These are phyloP conservation scores for Patella depressa DNA, from an alignment of 2,888 invertebrate genomes.

Conservation along the genomic window DNA sequence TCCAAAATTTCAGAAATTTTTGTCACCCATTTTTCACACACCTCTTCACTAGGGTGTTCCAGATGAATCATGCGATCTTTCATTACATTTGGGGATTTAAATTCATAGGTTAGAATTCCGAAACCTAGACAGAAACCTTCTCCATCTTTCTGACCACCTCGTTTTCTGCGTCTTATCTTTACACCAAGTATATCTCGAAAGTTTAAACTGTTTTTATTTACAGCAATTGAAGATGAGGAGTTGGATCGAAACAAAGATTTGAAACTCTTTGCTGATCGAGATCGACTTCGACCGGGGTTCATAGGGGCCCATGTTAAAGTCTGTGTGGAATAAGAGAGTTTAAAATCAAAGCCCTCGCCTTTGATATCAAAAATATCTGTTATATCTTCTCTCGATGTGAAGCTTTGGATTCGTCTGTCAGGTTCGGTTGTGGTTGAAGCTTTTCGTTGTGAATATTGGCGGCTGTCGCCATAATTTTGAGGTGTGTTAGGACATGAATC, in stretches of 20 bases:
- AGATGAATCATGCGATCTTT: conserved; percentile 49
- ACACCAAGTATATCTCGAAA: conserved; percentile 50
- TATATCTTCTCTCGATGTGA: conserved; percentile 41
- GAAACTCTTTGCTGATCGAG: not conserved
- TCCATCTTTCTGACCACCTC: conserved; percentile 43
- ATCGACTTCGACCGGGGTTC: conserved; percentile 33
- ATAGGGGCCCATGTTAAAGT: conserved; percentile 50
- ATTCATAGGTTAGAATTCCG: conserved; percentile 37
- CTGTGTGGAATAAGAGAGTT: conserved; percentile 46
- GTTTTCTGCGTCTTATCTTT: conserved; percentile 46
- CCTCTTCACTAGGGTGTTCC: conserved; percentile 60
- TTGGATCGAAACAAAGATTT: conserved; percentile 24
- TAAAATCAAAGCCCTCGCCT: conserved; percentile 59
- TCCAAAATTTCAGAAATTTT: conserved; percentile 43
- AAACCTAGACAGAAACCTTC: conserved; percentile 51
- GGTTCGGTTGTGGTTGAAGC: not conserved
- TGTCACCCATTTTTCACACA: conserved; percentile 50
- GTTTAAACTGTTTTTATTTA: conserved; percentile 30
- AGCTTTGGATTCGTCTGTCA: conserved; percentile 20
- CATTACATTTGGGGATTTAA: conserved; percentile 47
- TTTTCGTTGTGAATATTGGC: not conserved
- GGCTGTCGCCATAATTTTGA: not conserved
- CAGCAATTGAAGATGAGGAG: conserved; percentile 21
- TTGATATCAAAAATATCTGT: conserved; percentile 57
- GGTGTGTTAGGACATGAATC: not conserved